A percentile compares a stretch with the other conserved stretches of the same genome.
phyloP scores from a whole-genome alignment of 2,888 invertebrate genomes.

The Cotesia congregata region DNA sequence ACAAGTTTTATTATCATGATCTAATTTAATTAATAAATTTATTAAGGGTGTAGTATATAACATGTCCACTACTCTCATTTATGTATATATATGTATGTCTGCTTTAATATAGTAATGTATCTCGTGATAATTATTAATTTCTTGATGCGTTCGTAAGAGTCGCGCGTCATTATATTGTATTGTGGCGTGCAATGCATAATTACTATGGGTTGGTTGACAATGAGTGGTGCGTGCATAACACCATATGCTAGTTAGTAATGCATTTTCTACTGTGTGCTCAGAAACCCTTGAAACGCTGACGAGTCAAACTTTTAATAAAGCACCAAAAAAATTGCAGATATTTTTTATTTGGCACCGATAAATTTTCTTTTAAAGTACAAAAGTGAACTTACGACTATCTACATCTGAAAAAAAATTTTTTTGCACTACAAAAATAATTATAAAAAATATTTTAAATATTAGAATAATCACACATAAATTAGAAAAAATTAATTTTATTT shows the following conservation, averaged over 20 bases:
- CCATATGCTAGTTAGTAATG: constrained; percentile 61
- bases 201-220: constrained; percentile 61
- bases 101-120: constrained; percentile 57
- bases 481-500: no score
- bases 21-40: not conserved
- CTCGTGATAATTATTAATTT: constrained; percentile 68
- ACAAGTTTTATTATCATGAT: not conserved
- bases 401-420: no score
- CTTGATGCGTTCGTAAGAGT: constrained; percentile 67
- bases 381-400: no score
- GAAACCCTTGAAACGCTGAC: constrained; percentile 23
- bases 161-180: constrained; percentile 58
- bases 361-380: no score
- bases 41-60: not conserved
- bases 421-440: no score
- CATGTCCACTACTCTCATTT: not conserved
- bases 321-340: no score
- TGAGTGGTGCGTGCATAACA: constrained; percentile 68
- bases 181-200: constrained; percentile 68
- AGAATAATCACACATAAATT: no score
- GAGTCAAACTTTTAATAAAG: not conserved
- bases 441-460: no score
- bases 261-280: constrained; percentile 59
- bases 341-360: no score
- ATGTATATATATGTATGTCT: not conserved